These are phyloP conservation scores for Rhodeus uyekii DNA, from an alignment of 2,797 vertebrate genomes.

Conservation along the genomic window DNA sequence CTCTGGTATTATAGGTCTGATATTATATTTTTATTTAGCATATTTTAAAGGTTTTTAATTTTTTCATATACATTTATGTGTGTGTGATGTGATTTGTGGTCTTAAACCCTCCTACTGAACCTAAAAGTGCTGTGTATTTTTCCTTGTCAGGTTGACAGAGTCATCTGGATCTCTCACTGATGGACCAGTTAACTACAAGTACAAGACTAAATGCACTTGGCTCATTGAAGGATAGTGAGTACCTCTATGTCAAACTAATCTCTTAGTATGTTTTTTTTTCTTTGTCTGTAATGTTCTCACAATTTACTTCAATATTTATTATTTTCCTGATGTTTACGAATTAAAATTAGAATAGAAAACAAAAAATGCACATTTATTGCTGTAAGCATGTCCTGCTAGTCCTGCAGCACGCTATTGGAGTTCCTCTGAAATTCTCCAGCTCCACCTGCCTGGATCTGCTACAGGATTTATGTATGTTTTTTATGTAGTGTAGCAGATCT, in stretches of 20 bases:
- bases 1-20: neutral
- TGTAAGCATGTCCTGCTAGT: neutral
- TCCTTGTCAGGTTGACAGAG: conserved; percentile 30
- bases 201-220: conserved; percentile 97
- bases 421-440: neutral
- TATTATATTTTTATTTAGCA: neutral
- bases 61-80: neutral
- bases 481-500: neutral
- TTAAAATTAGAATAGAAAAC: neutral
- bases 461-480: neutral
- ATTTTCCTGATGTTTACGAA: neutral
- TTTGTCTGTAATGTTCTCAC: neutral
- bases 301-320: neutral
- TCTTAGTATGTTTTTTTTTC: neutral
- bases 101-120: neutral
- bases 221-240: conserved; percentile 63
- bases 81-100: neutral
- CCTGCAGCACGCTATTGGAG: neutral
- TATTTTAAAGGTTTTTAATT: neutral
- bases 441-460: neutral
- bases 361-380: neutral
- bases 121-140: neutral
- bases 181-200: conserved; percentile 93
- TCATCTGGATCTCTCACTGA: conserved; percentile 41
- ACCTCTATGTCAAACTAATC: neutral